A percentile compares a stretch with the other conserved stretches of the same genome.
Evolutionary conservation across 1,140 invertebrate genomes (phyloP).

Genomic region (Steinernema khuongi): DNA sequence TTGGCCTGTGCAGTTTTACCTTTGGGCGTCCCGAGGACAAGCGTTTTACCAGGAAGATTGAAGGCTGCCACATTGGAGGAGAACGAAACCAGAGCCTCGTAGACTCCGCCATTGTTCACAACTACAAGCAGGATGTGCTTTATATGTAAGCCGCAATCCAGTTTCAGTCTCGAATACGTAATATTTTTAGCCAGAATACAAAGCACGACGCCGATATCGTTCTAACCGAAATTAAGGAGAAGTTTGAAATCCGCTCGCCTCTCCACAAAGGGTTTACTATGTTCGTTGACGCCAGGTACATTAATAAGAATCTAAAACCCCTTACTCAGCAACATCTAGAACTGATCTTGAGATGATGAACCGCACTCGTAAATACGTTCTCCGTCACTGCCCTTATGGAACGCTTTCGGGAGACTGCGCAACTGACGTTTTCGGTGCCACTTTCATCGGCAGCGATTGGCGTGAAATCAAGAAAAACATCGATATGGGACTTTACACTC

Average conservation of each 20-base stretch:
- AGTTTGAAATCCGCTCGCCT: not conserved
- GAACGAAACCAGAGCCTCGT: not conserved
- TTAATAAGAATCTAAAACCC: too few species aligned
- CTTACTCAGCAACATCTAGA: too few species aligned
- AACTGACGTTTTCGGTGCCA: not conserved
- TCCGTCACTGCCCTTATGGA: not conserved
- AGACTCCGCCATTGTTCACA: not conserved
- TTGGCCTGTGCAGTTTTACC: not conserved
- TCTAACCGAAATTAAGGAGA: not conserved
- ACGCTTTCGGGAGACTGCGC: not conserved
- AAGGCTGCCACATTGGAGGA: not conserved
- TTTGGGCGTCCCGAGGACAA: slow-evolving; percentile 3
- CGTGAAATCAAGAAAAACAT: not conserved
- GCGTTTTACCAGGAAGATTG: not conserved
- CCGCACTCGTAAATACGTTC: not conserved
- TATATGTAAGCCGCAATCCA: not conserved
- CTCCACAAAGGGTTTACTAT: not conserved
- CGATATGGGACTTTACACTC: not conserved
- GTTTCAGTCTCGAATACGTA: not conserved
- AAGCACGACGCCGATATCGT: slow-evolving; percentile 2
- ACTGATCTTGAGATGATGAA: not conserved
- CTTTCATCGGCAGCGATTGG: not conserved
- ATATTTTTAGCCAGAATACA: not conserved
- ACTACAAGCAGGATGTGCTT: not conserved
- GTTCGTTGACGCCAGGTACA: not conserved